Evolutionary conservation across 92 coral and sea anemone species (phyloP), one percentile per base, ranked within the genome.

Genomic region (Palythoa caribaeorum): DNA sequence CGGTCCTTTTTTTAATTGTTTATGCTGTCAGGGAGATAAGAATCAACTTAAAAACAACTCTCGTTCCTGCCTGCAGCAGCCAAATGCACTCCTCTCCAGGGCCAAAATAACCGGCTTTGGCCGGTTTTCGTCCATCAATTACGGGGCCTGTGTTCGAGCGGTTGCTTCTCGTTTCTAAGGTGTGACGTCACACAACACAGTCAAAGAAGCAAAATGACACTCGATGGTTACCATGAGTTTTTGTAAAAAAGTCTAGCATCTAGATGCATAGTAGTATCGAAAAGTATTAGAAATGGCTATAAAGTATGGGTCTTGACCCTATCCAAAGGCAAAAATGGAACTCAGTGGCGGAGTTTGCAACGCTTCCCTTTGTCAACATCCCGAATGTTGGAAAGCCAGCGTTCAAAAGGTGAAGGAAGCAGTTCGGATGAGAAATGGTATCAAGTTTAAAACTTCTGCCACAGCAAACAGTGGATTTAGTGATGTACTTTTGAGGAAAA

Each of bases 321-420:
- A 14, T 71, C 44, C 70, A 8, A 77, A 53, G 48, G 87, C 35
- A 89, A 76, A 55, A 80, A 90, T 87, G 86, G 90, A 15, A 15
- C 81, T 37, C 84, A 85, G 73, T 15, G 90, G 90, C 54, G 92
- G 88, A 80, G 88, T 88, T 9, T 94, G 95, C 89, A 92, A 90
- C 55, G 93, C 92, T 47, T 40, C 88, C 50, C 79, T 97, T 39
- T 97, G 99, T 73, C 99, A 97, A 77, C 99, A 97, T 89, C 99
- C 99, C 37, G 98, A 94, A 62, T 97, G 99, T 80, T 97, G 99
- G 99, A 90, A 89, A 65, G 90, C 97, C 15, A 94, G 94, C 71
- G 84, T 97, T 39, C 97, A 92, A 47, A 93, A 88, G 48, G 99
- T 94, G 15, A 93, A 94, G 88, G 95, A 95, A 44, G 98, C 99